Evolutionary conservation across 2,888 invertebrate species (phyloP), one percentile per base, ranked within the genome.

Genomic region (Folsomia manolachei): DNA sequence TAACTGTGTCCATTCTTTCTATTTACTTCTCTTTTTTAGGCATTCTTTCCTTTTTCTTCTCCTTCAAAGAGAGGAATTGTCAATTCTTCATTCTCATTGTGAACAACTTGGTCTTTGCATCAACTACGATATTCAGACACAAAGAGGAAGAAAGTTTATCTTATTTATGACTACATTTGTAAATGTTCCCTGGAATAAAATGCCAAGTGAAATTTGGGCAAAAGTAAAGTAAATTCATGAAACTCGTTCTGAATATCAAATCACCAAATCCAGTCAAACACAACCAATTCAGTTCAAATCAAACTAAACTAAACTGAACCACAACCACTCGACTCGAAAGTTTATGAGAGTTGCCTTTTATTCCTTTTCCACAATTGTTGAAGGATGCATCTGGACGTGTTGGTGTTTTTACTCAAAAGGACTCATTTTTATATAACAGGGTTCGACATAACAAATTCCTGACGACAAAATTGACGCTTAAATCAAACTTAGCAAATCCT

Each of bases 91-190:
- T n/a, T n/a, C n/a, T n/a, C n/a, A n/a, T n/a, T n/a, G n/a, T n/a
- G n/a, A n/a, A n/a, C n/a, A n/a, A n/a, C n/a, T n/a, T n/a, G n/a
- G n/a, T n/a, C n/a, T n/a, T n/a, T n/a, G n/a, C n/a, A n/a, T n/a
- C n/a, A n/a, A n/a, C 24, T 52, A 25, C 51, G 51, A 65, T 65
- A 25, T 52, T 56, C 53, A 27, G 56, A 67, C 1, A 4, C 25
- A 53, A 56, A 53, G 1, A n/a, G 11, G n/a, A 14, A 19, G 14
- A n/a, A n/a, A n/a, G n/a, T n/a, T n/a, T n/a, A n/a, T n/a, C n/a
- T n/a, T n/a, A n/a, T n/a, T n/a, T n/a, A 24, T 52, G 25, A 53
- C 24, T 19, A 67, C 24, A 67, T 67, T 67, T 67, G 67, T 25
- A 56, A 25, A 67, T n/a, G 60, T 21, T 39, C 39, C 39, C 14